Evolutionary conservation across 2,797 vertebrate species (phyloP), one percentile per base, ranked within the genome.

Genomic region (Calcarius lapponicus): DNA sequence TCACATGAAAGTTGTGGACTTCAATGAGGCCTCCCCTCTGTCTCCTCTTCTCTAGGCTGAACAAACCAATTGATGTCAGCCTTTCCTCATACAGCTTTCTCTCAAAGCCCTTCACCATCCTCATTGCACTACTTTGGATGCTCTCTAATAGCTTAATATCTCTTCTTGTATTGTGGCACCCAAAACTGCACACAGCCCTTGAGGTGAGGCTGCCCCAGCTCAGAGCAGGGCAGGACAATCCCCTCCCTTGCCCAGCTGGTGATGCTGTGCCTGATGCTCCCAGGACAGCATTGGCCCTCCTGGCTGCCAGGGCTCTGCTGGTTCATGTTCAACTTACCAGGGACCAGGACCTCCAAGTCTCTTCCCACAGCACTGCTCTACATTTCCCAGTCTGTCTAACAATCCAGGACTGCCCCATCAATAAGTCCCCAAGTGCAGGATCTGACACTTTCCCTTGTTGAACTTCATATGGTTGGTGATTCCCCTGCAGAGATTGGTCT

Each of bases 181-280:
- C 48, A 22, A 8, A 45, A 9, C 5, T 36, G 17, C 26, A 9
- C 43, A 2, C 54, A 60, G 4, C 1, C 5, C n/a, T 38, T 0
- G 0, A 45, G 19, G 3, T 69, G n/a, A 32, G 54, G 38, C 38
- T 0, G 0, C 14, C 32, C 14, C 45, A 51, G 53, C 1, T 3
- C 53, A 60, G 38, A 38, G 28, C 28, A 67, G 54, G 60, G 45
- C 0, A 0, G 47, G 16, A 67, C 62, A 60, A 24, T 69, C 24
- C 28, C 19, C 19, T 53, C 24, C 38, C 19, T 45, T 45, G 6
- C 29, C n/a, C 0, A 9, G 0, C 24, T 53, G 62, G 4, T 0
- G 0, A 21, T 76, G 29, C 22, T 76, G 71, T 16, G 32, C 8
- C 62, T 75, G 62, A 9, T 67, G 28, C 5, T 5, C 36, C 10